A percentile compares a stretch with the other conserved stretches of the same genome.
Evolutionary conservation across 1,140 invertebrate species (phyloP).

Genomic region (Aphis craccivora): DNA sequence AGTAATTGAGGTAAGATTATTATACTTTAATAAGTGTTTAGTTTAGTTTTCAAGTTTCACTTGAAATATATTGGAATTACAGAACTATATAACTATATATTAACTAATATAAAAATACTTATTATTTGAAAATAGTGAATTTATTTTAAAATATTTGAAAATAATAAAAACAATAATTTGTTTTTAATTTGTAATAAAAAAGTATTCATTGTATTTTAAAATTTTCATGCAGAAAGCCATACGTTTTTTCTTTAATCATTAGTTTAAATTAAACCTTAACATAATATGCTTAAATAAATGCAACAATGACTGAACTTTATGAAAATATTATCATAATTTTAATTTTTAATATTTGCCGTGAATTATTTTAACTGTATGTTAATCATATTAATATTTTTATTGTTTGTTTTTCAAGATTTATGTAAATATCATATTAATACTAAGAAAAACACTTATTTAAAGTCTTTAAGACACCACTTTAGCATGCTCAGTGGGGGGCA

Average conservation of each 20-base stretch:
- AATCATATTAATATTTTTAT: too few relatives aligned
- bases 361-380: too few relatives aligned
- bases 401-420: too few relatives aligned
- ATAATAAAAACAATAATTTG: background rate
- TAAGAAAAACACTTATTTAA: too few relatives aligned
- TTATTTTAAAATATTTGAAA: background rate
- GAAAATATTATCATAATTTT: too few relatives aligned
- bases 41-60: background rate
- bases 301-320: too few relatives aligned
- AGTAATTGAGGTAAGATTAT: slow-evolving; percentile 24
- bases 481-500: too few relatives aligned
- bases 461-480: too few relatives aligned
- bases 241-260: background rate
- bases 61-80: background rate
- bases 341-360: too few relatives aligned
- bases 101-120: background rate
- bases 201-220: background rate
- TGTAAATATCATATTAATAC: too few relatives aligned
- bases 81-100: background rate
- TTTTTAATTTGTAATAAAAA: background rate
- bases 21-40: background rate
- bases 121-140: background rate
- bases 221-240: background rate
- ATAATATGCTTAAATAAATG: too few relatives aligned
- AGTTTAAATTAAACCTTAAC: too few relatives aligned